Evolutionary conservation across 2,113 vertebrate species (phyloP).

Genomic region (Colius striatus): DNA sequence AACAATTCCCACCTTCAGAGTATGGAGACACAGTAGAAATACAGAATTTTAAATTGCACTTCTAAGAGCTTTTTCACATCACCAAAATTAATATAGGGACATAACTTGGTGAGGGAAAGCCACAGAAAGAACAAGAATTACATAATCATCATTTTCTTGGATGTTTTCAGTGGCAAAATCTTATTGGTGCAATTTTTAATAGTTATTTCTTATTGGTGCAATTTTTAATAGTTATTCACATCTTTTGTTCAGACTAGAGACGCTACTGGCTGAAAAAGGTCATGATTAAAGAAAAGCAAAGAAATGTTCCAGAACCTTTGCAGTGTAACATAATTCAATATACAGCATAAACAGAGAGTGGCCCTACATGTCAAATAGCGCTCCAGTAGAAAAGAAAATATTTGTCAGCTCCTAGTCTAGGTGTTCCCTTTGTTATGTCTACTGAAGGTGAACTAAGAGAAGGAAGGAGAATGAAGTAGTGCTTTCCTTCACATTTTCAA

Average conservation of each 20-base stretch:
- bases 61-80: not conserved
- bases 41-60: not conserved
- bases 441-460: not conserved
- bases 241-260: not conserved
- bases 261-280: not conserved
- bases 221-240: not conserved
- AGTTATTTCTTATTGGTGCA: not conserved
- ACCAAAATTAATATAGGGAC: not conserved
- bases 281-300: not conserved
- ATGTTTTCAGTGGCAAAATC: not conserved
- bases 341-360: rapidly evolving
- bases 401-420: not conserved
- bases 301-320: not conserved
- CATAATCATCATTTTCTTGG: not conserved
- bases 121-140: not conserved
- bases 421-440: not conserved
- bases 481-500: not conserved
- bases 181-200: not conserved
- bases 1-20: not conserved
- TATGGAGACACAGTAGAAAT: not conserved
- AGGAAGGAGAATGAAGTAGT: not conserved
- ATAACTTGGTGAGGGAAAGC: not conserved
- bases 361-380: rapidly evolving
- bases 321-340: not conserved
- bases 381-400: not conserved